Evolutionary conservation across 1,140 invertebrate genomes (phyloP).

Genomic region (Eumaeus atala): DNA sequence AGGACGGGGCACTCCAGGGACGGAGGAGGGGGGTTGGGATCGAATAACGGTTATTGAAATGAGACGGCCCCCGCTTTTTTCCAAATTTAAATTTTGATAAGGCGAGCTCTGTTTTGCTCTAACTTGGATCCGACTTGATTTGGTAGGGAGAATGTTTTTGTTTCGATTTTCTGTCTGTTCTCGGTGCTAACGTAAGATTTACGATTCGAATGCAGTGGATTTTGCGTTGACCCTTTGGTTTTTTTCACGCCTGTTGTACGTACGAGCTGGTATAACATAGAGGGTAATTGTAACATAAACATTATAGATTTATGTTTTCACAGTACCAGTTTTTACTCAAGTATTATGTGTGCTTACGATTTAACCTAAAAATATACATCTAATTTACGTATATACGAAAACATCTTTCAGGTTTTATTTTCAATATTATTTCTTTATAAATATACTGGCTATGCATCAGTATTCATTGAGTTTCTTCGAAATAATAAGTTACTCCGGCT

Average conservation of each 20-base stretch:
- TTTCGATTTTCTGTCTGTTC: slow-evolving; percentile 55
- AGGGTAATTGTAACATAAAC: slow-evolving; percentile 9
- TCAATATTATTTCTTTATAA: too few relatives aligned
- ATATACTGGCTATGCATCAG: too few relatives aligned
- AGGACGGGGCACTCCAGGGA: slow-evolving; percentile 31
- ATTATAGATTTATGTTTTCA: background rate
- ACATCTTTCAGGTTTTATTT: too few relatives aligned
- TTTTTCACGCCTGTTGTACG: slow-evolving; percentile 24
- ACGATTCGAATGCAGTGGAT: slow-evolving; percentile 32
- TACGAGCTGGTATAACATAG: background rate
- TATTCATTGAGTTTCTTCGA: too few relatives aligned
- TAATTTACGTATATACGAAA: too few relatives aligned
- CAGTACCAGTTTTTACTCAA: background rate
- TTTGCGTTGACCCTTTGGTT: slow-evolving; percentile 22
- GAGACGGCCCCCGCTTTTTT: slow-evolving; percentile 67
- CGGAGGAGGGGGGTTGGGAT: slow-evolving; percentile 32
- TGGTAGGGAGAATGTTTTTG: slow-evolving; percentile 59
- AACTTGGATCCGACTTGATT: slow-evolving; percentile 45
- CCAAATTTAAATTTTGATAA: slow-evolving; percentile 74
- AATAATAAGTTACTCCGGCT: too few relatives aligned
- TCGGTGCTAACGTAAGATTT: slow-evolving; percentile 56
- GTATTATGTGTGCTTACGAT: too few relatives aligned
- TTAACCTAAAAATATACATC: too few relatives aligned
- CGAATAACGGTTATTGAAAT: slow-evolving; percentile 73
- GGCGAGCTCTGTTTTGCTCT: slow-evolving; percentile 65